These are phyloP conservation scores for Clytia hemisphaerica DNA, from an alignment of 30 jellyfish, hydroid and myxozoan species.

Conservation along the genomic window DNA sequence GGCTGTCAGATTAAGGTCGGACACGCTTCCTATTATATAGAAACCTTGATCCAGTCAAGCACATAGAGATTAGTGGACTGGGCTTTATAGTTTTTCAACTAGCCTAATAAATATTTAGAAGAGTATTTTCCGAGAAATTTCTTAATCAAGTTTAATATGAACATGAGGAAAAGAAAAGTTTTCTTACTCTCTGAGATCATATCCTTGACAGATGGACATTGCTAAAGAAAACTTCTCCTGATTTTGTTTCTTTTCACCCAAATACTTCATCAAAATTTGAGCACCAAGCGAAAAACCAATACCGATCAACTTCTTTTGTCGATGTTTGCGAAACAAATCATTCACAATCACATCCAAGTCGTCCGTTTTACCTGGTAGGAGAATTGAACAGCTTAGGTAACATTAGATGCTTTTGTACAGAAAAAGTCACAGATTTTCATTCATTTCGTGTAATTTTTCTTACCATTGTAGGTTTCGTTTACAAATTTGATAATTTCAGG, in stretches of 20 bases:
- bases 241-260: constrained; percentile 71
- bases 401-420: neutral
- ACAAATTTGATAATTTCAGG: too few species aligned
- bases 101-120: too few species aligned
- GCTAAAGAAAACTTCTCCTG: constrained; percentile 69
- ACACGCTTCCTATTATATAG: too few species aligned
- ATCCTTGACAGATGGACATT: constrained; percentile 87
- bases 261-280: constrained; percentile 66
- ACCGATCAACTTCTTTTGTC: constrained; percentile 48
- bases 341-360: constrained; percentile 67
- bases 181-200: constrained; percentile 52
- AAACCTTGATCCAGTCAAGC: too few species aligned
- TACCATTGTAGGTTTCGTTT: too few species aligned
- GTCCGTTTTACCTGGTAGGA: constrained; percentile 58
- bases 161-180: too few species aligned
- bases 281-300: constrained; percentile 94
- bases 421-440: neutral
- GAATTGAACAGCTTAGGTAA: neutral
- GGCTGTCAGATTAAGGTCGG: too few species aligned
- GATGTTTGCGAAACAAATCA: constrained; percentile 31
- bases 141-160: too few species aligned
- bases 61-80: too few species aligned
- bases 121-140: too few species aligned
- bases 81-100: too few species aligned
- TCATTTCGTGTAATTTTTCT: neutral